Percentiles rank a stretch among this genome's conserved stretches.
Conservation (phyloP, 2,888 invertebrate species). For the Euzophera pinguis region DNA sequence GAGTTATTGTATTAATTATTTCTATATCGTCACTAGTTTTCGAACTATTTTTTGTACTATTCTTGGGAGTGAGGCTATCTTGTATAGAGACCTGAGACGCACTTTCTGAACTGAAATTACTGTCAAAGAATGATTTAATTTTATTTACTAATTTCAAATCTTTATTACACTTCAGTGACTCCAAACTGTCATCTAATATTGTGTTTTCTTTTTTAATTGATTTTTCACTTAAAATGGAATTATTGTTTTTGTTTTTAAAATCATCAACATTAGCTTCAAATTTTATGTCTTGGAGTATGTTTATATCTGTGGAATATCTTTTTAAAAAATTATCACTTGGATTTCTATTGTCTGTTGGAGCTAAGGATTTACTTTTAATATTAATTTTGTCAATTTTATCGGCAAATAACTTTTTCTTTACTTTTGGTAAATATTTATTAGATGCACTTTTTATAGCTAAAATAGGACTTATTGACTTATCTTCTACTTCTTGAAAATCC, state of each 20-base stretch:
- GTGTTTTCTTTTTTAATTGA: neutral
- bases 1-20: conserved; percentile 40
- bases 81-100: conserved; percentile 54
- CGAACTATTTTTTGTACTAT: conserved; percentile 26
- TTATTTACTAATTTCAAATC: conserved; percentile 36
- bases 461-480: conserved; percentile 46
- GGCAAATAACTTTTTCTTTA: conserved; percentile 46
- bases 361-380: neutral
- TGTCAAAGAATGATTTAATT: conserved; percentile 55
- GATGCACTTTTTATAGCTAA: conserved; percentile 36
- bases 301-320: neutral
- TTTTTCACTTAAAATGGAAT: neutral
- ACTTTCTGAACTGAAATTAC: conserved; percentile 51
- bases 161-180: conserved; percentile 17
- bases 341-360: neutral
- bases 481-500: neutral
- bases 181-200: conserved; percentile 14
- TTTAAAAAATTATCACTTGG: neutral
- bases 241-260: neutral
- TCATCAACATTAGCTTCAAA: neutral
- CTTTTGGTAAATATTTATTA: conserved; percentile 32
- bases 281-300: neutral
- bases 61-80: conserved; percentile 44
- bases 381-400: conserved; percentile 9
- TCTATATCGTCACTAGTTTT: conserved; percentile 51